These are phyloP conservation scores for Dasypogon diadema DNA, from an alignment of 2,888 invertebrate species.

Conservation along the genomic window DNA sequence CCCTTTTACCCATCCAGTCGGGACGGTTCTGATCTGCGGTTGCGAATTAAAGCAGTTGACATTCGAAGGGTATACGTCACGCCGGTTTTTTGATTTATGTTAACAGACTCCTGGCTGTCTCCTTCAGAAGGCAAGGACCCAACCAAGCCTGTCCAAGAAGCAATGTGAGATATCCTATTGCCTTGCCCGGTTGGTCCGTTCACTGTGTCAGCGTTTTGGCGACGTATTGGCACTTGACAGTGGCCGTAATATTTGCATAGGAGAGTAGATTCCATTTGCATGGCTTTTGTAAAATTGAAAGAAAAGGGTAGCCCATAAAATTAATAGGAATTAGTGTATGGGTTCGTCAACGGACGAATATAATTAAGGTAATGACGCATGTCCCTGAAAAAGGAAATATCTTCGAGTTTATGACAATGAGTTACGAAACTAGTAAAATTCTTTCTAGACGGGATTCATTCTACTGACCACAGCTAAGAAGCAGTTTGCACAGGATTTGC, in stretches of 20 bases:
- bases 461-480: too few relatives aligned
- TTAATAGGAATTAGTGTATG: too few relatives aligned
- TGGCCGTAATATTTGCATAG: conserved; percentile 25
- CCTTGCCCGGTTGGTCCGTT: not conserved
- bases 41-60: conserved; percentile 51
- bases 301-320: not conserved
- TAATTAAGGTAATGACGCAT: too few relatives aligned
- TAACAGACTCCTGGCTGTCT: conserved; percentile 53
- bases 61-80: conserved; percentile 53
- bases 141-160: conserved; percentile 3
- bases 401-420: too few relatives aligned
- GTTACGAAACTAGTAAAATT: too few relatives aligned
- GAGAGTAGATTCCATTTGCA: too few relatives aligned
- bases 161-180: conserved; percentile 46
- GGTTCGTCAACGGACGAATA: too few relatives aligned
- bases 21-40: conserved; percentile 37
- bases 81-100: conserved; percentile 51
- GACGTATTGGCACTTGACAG: conserved; percentile 45
- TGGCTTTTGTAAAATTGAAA: not conserved
- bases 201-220: conserved; percentile 7
- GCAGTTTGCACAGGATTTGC: too few relatives aligned
- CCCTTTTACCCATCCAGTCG: conserved; percentile 14
- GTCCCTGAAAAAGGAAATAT: too few relatives aligned
- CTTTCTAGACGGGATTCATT: too few relatives aligned
- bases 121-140: conserved; percentile 46